phyloP scores from a whole-genome alignment of 2,888 invertebrate species.

The Tenodera sinensis region DNA sequence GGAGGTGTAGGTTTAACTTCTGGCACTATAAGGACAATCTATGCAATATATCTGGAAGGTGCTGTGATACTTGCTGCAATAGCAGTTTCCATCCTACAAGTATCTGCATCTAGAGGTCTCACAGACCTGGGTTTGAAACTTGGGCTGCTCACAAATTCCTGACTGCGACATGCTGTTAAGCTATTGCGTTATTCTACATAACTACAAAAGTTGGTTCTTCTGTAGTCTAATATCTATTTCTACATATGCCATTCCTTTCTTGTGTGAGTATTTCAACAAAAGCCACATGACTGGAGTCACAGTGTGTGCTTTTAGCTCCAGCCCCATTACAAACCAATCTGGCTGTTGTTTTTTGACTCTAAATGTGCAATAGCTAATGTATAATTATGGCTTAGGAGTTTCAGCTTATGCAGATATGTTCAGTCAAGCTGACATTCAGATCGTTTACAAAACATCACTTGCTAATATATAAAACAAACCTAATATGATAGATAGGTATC shows the following conservation, averaged over 20 bases:
- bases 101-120: slow-evolving; percentile 55
- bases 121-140: slow-evolving; percentile 53
- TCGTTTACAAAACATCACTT: neutral
- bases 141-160: slow-evolving; percentile 47
- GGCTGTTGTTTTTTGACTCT: neutral
- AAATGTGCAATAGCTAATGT: neutral
- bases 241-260: neutral
- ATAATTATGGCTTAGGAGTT: neutral
- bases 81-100: slow-evolving; percentile 56
- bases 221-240: neutral
- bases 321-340: neutral
- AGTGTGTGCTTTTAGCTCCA: neutral
- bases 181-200: neutral
- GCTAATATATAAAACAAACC: neutral
- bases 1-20: slow-evolving; percentile 61
- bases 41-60: slow-evolving; percentile 65
- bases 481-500: neutral
- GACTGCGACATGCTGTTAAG: neutral
- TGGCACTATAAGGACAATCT: slow-evolving; percentile 57
- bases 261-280: neutral
- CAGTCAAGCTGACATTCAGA: neutral
- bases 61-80: slow-evolving; percentile 61
- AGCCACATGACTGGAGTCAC: neutral
- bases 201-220: neutral
- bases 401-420: neutral